Base-by-base conservation (phyloP, 2,797 vertebrate species). In the Cynodonichthys magdalenae region DNA sequence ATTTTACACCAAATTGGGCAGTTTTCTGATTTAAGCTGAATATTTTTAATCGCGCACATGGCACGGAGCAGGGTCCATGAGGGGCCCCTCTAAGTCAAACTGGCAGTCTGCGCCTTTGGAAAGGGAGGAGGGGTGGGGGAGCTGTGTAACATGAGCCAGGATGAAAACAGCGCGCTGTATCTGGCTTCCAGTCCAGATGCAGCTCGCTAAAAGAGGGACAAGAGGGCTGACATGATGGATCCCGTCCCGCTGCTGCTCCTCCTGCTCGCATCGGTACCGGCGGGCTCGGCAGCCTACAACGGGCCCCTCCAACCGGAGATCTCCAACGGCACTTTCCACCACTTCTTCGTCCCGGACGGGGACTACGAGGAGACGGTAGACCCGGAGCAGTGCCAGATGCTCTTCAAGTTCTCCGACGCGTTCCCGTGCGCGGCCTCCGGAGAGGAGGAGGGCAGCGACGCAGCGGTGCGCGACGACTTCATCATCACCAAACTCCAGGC, bases 301-400 rank as follows among this genome's bases (percentile, higher is more conserved):
- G 96, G 96, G 42, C 96, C 96, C 41, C 91, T 99, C 2, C 95
- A 95, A 53, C 93, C 97, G 0, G 96, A 99, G 92, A 97, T 99
- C 90, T 96, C 96, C 79, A 99, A 99, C 28, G 97, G 97, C 31
- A 96, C 94, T 0, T 93, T 99, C 83, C 97, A 99, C 69, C 96
- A 99, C 86, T 99, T 97, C 83, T 99, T 96, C 56, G 96, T 99
- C 17, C 97, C 97, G 5, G 97, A 99, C 18, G 97, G 97, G 0
- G 94, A 98, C 77, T 99, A 98, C 56, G 97, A 98, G 11, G 96
- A 96, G 71, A 97, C 95, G 19, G 96, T 96, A 19, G 97, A 98
- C 86, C 96, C 95, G 0, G 97, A 99, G 88, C 91, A 95, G 17
- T 99, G 97, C 71, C 97, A 99, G 88, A 92, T 98, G 94, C 91